Conservation (phyloP, 2,888 invertebrate species). For the Apotomis betuletana region DNA sequence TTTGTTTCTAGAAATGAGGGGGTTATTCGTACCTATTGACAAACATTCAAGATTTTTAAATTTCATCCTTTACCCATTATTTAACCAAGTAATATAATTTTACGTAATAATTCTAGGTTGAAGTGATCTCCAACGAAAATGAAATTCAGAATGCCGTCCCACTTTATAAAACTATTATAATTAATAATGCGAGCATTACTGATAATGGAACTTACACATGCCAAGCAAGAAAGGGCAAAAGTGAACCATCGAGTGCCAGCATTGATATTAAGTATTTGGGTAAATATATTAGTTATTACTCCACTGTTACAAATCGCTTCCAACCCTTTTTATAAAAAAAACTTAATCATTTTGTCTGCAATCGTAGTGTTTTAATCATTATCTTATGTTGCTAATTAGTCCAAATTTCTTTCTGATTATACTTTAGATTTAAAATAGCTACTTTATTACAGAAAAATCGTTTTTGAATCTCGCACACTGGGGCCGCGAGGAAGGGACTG, state of each 20-base stretch:
- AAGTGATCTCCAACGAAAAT: slow-evolving; percentile 51
- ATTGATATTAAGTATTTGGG: slow-evolving; percentile 55
- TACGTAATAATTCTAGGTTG: slow-evolving; percentile 44
- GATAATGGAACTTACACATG: slow-evolving; percentile 65
- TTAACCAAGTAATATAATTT: not conserved
- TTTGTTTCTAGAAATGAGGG: no score
- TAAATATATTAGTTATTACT: slow-evolving; percentile 44
- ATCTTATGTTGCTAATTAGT: no score
- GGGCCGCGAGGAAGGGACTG: no score
- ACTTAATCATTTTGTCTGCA: no score
- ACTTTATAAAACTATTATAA: slow-evolving; percentile 60
- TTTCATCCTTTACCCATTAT: no score
- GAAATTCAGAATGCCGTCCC: slow-evolving; percentile 49
- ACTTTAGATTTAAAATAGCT: not conserved
- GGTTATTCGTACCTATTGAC: no score
- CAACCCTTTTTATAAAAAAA: no score
- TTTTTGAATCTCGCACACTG: slow-evolving; percentile 43
- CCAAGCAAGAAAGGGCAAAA: slow-evolving; percentile 50
- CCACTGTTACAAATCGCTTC: no score
- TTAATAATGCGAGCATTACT: slow-evolving; percentile 59
- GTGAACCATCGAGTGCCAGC: slow-evolving; percentile 14
- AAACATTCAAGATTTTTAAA: no score
- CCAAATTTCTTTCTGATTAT: not conserved
- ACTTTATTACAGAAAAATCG: slow-evolving; percentile 51
- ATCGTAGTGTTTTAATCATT: no score